A percentile compares a stretch with the other conserved stretches of the same genome.
Evolutionary conservation across 1,140 invertebrate species (phyloP).

Genomic region (Bombus vancouverensis): DNA sequence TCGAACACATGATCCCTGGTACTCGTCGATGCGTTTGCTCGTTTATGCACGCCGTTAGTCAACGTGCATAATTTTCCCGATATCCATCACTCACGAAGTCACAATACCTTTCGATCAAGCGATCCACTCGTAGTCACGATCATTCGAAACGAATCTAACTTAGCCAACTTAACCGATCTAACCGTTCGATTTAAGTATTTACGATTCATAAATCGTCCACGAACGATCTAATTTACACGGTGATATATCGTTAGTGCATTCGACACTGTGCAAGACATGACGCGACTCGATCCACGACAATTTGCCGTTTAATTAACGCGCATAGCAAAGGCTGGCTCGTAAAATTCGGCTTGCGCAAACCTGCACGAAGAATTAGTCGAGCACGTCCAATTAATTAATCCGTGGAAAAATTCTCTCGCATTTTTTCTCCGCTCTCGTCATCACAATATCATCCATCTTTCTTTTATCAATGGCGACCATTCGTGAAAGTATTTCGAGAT

Average conservation of each 20-base stretch:
- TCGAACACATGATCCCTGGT: neutral
- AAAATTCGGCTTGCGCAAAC: constrained; percentile 58
- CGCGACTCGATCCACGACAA: constrained; percentile 36
- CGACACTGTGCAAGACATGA: constrained; percentile 24
- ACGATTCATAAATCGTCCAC: constrained; percentile 34
- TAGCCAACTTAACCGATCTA: too few species aligned
- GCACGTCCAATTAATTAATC: constrained; percentile 58
- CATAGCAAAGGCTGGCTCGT: constrained; percentile 9
- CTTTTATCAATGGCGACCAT: constrained; percentile 17
- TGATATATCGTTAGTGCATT: constrained; percentile 33
- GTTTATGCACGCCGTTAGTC: too few species aligned
- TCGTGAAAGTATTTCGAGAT: constrained; percentile 61
- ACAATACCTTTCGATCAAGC: neutral
- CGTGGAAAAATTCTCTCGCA: neutral
- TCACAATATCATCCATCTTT: neutral
- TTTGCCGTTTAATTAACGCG: constrained; percentile 55
- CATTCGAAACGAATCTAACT: neutral
- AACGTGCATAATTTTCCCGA: neutral
- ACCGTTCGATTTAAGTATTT: neutral
- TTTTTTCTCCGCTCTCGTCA: neutral
- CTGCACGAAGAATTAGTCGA: constrained; percentile 51
- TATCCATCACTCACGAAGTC: neutral
- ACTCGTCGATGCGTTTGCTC: neutral
- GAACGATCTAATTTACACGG: constrained; percentile 22
- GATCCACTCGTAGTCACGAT: neutral